Evolutionary conservation across 1,140 invertebrate genomes (phyloP).

Genomic region (Chionoecetes opilio): DNA sequence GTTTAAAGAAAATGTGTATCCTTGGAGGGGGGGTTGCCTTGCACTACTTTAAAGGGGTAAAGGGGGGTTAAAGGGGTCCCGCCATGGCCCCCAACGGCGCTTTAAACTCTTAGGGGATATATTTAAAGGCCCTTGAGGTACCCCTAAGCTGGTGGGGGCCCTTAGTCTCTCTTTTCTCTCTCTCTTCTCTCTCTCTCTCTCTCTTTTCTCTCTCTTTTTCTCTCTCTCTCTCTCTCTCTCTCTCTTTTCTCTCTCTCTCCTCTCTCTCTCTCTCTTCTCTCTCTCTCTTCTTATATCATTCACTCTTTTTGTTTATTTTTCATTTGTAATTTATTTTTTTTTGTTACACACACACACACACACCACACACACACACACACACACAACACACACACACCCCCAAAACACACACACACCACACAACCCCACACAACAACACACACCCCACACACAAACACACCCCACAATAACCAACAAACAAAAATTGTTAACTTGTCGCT

Average conservation of each 20-base stretch:
- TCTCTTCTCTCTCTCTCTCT: background rate
- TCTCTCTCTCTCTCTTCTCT: background rate
- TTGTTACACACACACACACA: background rate
- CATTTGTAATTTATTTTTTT: background rate
- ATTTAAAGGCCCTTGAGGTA: background rate
- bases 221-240: background rate
- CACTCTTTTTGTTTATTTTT: background rate
- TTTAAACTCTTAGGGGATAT: slow-evolving; percentile 1
- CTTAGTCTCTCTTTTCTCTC: background rate
- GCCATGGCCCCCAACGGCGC: background rate
- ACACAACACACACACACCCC: background rate
- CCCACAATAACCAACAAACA: background rate
- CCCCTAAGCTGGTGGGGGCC: background rate
- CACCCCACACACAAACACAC: background rate
- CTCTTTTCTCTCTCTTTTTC: background rate
- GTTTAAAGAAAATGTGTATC: background rate
- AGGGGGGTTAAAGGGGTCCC: background rate
- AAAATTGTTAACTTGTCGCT: background rate
- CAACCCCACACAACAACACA: background rate
- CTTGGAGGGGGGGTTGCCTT: background rate
- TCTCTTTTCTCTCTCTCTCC: background rate
- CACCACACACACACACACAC: slow-evolving; percentile 42
- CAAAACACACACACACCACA: background rate
- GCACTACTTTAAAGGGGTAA: background rate
- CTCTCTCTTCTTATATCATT: background rate